phyloP scores from a whole-genome alignment of 2,888 invertebrate genomes.

The Thelaira solivaga region DNA sequence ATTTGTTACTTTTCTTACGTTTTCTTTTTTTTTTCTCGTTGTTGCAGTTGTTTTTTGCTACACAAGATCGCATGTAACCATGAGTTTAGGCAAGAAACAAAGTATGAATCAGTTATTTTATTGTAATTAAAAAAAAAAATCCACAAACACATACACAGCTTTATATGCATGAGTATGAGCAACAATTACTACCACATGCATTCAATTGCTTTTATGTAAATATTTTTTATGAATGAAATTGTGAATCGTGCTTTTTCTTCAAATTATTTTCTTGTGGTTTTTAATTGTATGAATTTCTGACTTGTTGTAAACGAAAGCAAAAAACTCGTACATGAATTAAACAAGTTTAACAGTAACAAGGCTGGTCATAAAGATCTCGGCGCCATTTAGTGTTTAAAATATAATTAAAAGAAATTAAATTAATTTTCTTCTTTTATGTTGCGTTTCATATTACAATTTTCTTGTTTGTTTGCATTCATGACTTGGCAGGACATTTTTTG shows the following conservation, averaged over 20 bases:
- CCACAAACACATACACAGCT: neutral
- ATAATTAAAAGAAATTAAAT: conserved; percentile 50
- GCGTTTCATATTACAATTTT: conserved; percentile 9
- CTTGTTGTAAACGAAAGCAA: neutral
- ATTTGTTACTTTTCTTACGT: conserved; percentile 49
- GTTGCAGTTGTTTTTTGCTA: conserved; percentile 3
- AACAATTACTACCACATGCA: no score
- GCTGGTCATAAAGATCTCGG: conserved; percentile 45
- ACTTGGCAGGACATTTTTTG: conserved; percentile 11
- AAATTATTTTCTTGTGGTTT: neutral
- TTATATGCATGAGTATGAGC: neutral
- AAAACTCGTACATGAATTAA: conserved; percentile 18
- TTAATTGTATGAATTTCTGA: neutral
- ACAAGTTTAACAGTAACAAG: conserved; percentile 37
- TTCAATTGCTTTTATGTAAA: conserved; percentile 29
- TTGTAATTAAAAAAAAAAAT: neutral
- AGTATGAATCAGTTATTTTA: conserved; percentile 13
- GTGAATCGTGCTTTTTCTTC: conserved; percentile 43
- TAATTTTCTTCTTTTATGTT: conserved; percentile 47
- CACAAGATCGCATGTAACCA: conserved; percentile 52
- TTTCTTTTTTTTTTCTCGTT: neutral
- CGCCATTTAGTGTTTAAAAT: conserved; percentile 51
- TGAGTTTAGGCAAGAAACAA: conserved; percentile 32
- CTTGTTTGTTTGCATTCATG: neutral
- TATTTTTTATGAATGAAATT: no score